These are phyloP conservation scores for Sinella curviseta DNA, from an alignment of 1,140 invertebrate species.

Conservation along the genomic window DNA sequence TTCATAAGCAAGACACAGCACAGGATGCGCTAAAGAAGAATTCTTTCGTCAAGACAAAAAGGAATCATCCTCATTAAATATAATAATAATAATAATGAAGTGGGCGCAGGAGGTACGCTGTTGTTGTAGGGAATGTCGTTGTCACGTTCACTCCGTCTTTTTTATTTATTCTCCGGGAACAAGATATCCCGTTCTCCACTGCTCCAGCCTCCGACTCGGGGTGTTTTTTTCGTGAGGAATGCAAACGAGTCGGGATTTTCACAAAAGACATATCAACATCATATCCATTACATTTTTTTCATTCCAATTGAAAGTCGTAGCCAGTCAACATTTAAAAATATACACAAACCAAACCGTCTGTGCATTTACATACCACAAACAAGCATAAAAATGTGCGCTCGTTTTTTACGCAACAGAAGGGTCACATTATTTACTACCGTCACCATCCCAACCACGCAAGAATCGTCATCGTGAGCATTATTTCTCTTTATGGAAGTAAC, in stretches of 20 bases:
- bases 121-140: background rate
- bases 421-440: no score
- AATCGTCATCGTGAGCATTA: no score
- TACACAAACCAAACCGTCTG: background rate
- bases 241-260: background rate
- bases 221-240: background rate
- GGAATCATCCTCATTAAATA: no score
- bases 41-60: background rate
- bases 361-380: no score
- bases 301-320: background rate
- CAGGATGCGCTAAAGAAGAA: no score
- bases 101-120: background rate
- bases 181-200: background rate
- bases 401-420: no score
- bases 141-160: background rate
- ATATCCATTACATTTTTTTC: background rate
- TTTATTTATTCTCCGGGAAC: background rate
- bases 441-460: no score
- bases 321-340: background rate
- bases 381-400: no score
- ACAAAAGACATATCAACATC: background rate
- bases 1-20: no score
- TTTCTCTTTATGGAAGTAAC: conserved; percentile 12
- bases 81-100: background rate
- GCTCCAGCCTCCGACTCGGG: background rate